Evolutionary conservation across 2,113 vertebrate species (phyloP).

Genomic region (Camarhynchus parvulus): DNA sequence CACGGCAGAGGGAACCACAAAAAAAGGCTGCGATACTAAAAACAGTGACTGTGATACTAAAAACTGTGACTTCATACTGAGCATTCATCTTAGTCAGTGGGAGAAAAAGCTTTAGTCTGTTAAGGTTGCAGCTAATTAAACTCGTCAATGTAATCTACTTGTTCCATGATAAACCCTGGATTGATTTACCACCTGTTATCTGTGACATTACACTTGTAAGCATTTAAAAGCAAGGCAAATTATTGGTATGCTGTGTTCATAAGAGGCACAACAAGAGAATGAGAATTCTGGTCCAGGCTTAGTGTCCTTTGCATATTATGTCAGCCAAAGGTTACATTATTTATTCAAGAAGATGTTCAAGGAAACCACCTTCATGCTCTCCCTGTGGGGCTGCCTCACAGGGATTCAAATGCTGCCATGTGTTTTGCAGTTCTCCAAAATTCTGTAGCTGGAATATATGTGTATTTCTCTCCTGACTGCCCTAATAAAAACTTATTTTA

Average conservation of each 20-base stretch:
- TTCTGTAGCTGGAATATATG: background rate
- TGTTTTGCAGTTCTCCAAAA: background rate
- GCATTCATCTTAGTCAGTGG: background rate
- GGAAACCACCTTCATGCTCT: background rate
- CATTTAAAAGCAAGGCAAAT: background rate
- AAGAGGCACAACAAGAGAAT: background rate
- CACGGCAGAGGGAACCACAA: background rate
- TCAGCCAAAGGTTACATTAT: background rate
- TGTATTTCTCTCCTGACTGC: background rate
- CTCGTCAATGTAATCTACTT: background rate
- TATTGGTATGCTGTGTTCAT: background rate
- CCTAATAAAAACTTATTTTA: constrained; percentile 4
- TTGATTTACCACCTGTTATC: background rate
- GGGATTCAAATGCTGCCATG: background rate
- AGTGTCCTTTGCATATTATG: background rate
- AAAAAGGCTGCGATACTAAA: background rate
- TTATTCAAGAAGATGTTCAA: background rate
- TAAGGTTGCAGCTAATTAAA: background rate
- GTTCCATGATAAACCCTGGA: background rate
- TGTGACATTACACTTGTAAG: background rate
- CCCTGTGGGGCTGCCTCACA: background rate
- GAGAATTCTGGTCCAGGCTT: background rate
- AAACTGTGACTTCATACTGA: background rate
- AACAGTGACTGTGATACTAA: background rate
- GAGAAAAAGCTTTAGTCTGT: background rate